Base-by-base conservation (phyloP, 2,113 vertebrate genomes). In the Dipodomys merriami region DNA sequence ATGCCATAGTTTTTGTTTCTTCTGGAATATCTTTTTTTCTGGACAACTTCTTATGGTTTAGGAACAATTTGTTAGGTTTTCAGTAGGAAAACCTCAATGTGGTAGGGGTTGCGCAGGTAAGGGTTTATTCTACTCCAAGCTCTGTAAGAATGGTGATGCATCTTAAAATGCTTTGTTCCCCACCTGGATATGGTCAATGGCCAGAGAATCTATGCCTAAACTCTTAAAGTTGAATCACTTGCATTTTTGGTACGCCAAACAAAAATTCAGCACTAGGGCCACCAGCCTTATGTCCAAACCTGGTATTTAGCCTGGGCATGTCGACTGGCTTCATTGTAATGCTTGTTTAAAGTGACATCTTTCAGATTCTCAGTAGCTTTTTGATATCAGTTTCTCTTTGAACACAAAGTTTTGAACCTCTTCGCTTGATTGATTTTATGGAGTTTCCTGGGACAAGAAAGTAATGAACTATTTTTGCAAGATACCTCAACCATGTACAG, bases 261-360 rank as follows among this genome's bases (percentile, higher is more conserved):
- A 83, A 74, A 53, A 29, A 30, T 35, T 57, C 12, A n/a, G 60
- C n/a, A 53, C 39, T 74, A 22, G 39, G 39, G 4, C 44, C n/a
- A n/a, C 3, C n/a, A 9, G 7, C 3, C 9, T 6, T 25, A 2
- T 6, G 8, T 60, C 20, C 13, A 33, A 27, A 2, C 15, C 19
- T 20, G 39, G 8, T 84, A 12, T 84, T 76, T 35, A 19, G 19
- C 44, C 4, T 22, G 2, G 8, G 33, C 64, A 13, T 1, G 18
- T 27, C 9, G 7, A 15, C 44, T n/a, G 53, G 19, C 23, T 23
- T 62, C 2, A 64, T 25, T 35, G 2, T 15, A 15, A 13, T 64
- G 72, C 35, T 86, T 86, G 25, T 30, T 25, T 57, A 76, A 7
- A 76, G 71, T 39, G 30, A 76, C 13, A 33, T 23, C 90, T 62